Conservation (phyloP, 2,797 vertebrate genomes). For the Mormyrops attenuatus region DNA sequence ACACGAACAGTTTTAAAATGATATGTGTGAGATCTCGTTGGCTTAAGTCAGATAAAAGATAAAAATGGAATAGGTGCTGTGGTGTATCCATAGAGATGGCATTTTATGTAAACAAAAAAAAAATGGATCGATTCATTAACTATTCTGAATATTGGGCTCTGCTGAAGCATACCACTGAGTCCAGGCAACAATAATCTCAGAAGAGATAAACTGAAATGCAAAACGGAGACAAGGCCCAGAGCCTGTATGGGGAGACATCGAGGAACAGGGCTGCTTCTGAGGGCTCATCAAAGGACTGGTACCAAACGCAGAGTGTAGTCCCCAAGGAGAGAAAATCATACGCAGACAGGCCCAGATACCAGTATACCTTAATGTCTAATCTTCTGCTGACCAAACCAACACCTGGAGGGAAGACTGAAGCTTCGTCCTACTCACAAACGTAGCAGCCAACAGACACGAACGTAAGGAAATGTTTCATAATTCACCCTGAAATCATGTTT, state of each 20-base stretch:
- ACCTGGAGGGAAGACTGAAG: not conserved
- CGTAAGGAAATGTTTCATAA: not conserved
- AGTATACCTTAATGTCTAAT: not conserved
- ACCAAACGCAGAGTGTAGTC: not conserved
- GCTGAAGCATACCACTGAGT: not conserved
- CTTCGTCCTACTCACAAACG: not conserved
- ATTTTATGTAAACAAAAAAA: not conserved
- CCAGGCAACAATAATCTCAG: not conserved
- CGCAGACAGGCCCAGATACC: not conserved
- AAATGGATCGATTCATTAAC: not conserved
- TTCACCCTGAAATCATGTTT: not conserved
- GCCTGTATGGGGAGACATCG: not conserved
- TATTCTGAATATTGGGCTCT: not conserved
- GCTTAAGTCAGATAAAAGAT: not conserved
- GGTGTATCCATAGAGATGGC: not conserved
- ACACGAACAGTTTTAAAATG: not conserved
- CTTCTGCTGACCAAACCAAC: not conserved
- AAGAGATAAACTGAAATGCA: not conserved
- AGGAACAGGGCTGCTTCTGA: not conserved
- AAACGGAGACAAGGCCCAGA: not conserved
- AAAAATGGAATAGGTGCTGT: not conserved
- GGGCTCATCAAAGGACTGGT: not conserved
- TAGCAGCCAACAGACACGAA: not conserved
- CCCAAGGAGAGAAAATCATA: not conserved
- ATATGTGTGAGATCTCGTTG: not conserved